Percentiles rank a stretch among this genome's conserved stretches.
phyloP scores from a whole-genome alignment of 2,888 invertebrate species.

The Pyrrhia umbra region DNA sequence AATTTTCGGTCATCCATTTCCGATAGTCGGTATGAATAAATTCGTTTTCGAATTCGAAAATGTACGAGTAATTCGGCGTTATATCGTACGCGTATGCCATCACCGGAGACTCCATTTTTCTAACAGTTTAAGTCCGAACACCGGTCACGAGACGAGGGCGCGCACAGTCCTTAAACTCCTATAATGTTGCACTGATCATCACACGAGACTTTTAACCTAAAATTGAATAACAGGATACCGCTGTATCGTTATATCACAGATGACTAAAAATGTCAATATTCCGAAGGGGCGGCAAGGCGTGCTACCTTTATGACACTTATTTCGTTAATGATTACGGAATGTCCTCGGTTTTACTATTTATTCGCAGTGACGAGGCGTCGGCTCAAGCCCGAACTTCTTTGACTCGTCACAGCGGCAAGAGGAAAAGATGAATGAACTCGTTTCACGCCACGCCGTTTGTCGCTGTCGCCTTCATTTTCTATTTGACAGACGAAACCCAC shows the following conservation, averaged over 20 bases:
- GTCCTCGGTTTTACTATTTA: conserved; percentile 81
- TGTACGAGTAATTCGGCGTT: conserved; percentile 97
- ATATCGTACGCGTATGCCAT: conserved; percentile 89
- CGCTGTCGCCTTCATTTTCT: conserved; percentile 71
- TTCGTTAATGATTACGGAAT: conserved; percentile 79
- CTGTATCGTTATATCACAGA: conserved; percentile 86
- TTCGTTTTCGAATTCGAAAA: conserved; percentile 98
- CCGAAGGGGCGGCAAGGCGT: conserved; percentile 76
- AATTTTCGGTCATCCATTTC: conserved; percentile 98
- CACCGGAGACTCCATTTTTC: conserved; percentile 80
- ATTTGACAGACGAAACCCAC: conserved; percentile 57
- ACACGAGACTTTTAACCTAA: conserved; percentile 86
- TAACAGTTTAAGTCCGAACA: conserved; percentile 60
- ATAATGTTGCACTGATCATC: conserved; percentile 81
- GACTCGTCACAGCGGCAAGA: conserved; percentile 74
- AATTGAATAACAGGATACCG: conserved; percentile 79
- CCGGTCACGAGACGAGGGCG: conserved; percentile 68
- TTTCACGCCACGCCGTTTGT: conserved; percentile 73
- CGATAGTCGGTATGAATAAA: conserved; percentile 97
- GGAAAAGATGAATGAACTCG: conserved; percentile 79
- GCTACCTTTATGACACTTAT: conserved; percentile 75
- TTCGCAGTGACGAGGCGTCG: conserved; percentile 81
- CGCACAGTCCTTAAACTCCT: conserved; percentile 69
- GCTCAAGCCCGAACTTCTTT: conserved; percentile 72
- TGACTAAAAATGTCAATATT: conserved; percentile 82